Conservation (phyloP, 2,797 vertebrate species). For the Loris lydekkerianus region DNA sequence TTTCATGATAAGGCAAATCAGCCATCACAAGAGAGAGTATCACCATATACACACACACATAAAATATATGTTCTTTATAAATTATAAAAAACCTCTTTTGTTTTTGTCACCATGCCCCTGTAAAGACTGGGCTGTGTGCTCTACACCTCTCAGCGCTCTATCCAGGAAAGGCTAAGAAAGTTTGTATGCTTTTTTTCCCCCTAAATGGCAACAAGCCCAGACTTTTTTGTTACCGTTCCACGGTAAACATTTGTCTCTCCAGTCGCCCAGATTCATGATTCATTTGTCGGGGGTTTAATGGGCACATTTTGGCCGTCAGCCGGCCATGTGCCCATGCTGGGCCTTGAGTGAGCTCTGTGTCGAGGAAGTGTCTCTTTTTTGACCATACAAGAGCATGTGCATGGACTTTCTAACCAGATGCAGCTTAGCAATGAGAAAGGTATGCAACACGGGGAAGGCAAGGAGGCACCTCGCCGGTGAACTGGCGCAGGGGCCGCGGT, state of each 20-base stretch:
- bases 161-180: conserved; percentile 76
- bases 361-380: conserved; percentile 81
- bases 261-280: conserved; percentile 85
- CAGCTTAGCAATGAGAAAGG: conserved; percentile 79
- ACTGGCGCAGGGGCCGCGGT: background rate
- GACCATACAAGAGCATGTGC: conserved; percentile 83
- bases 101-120: background rate
- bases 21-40: background rate
- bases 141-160: conserved; percentile 68
- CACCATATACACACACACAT: background rate
- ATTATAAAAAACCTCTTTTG: conserved; percentile 54
- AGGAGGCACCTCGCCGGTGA: conserved; percentile 60
- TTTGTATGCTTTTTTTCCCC: conserved; percentile 69
- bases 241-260: conserved; percentile 88
- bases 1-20: background rate
- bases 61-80: background rate
- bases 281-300: conserved; percentile 82
- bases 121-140: conserved; percentile 70
- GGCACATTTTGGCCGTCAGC: conserved; percentile 85
- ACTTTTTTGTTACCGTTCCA: conserved; percentile 89
- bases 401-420: conserved; percentile 25
- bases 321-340: conserved; percentile 78
- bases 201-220: conserved; percentile 87
- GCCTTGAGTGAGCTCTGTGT: conserved; percentile 74
- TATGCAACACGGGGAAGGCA: conserved; percentile 68